Evolutionary conservation across 2,797 vertebrate species (phyloP).

Genomic region (Silurus lanzhouensis): DNA sequence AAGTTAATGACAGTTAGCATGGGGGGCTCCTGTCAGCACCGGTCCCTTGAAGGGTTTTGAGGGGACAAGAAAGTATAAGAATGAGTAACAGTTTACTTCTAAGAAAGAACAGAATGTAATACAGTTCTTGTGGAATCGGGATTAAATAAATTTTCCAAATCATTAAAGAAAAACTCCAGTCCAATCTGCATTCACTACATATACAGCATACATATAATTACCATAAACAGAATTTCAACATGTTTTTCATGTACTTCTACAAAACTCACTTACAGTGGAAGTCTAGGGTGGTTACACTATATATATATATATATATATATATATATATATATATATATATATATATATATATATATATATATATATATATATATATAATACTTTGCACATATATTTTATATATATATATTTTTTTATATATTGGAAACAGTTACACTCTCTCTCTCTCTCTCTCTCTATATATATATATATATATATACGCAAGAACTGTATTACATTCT

Average conservation of each 20-base stretch:
- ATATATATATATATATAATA: too few relatives aligned
- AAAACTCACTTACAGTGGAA: not conserved
- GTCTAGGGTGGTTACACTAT: not conserved
- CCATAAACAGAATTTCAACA: not conserved
- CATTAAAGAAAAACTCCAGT: not conserved
- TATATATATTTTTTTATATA: too few relatives aligned
- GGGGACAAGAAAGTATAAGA: not conserved
- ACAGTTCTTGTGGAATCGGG: not conserved
- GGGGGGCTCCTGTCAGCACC: not conserved
- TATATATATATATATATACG: too few relatives aligned
- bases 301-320: too few relatives aligned
- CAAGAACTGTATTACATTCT: too few relatives aligned
- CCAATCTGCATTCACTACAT: not conserved
- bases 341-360: too few relatives aligned
- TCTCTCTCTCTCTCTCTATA: too few relatives aligned
- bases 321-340: too few relatives aligned
- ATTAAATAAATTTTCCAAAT: too few relatives aligned
- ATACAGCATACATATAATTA: not conserved
- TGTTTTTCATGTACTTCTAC: not conserved
- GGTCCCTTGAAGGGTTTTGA: not conserved
- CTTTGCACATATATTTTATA: too few relatives aligned
- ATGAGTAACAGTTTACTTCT: not conserved
- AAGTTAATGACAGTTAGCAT: conserved; percentile 18
- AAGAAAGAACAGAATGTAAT: not conserved
- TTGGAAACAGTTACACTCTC: too few relatives aligned